Evolutionary conservation across 2,113 vertebrate species (phyloP), one percentile per base, ranked within the genome.

Genomic region (Podiceps cristatus): DNA sequence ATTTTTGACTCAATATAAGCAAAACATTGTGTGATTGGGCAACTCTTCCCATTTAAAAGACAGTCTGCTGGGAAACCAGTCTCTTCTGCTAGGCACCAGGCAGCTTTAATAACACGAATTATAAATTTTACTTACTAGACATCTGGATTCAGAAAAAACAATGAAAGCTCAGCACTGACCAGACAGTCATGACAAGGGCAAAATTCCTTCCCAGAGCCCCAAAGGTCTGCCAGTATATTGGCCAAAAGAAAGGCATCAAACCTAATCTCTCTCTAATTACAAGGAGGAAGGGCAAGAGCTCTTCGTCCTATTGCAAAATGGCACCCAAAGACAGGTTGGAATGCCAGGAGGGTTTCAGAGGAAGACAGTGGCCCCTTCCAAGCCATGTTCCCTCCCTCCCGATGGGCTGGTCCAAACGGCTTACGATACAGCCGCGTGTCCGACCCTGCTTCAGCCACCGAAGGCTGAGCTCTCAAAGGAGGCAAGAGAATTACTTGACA

Each of bases 391-490:
- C 16, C 80, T 74, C 47, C 42, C 12, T 60, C 16, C 15, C 4
- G 2, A 40, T 29, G 49, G 28, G 25, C 45, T 63, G 18, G 10
- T 66, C 15, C 17, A 37, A 66, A 62, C 55, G 24, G 11, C 2
- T 83, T 49, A 18, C 23, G 67, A 42, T 40, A 53, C 18, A 90
- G 85, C 37, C 3, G 1, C 0, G 0, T 19, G 25, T n/a, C 42
- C 0, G 0, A 28, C 33, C 27, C 45, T 0, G 2, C 58, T 73
- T 62, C 50, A 88, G 45, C 35, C 37, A 69, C 22, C 25, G 33
- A 62, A 72, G 28, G 9, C 49, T 85, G 49, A 69, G 10, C 28
- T 78, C 52, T 60, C 53, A 62, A 71, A 86, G n/a, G 24, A 91
- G 55, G 53, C 18, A 69, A 49, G 10, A 82, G 35, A 75, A 44